A percentile compares a stretch with the other conserved stretches of the same genome.
Evolutionary conservation across 2,888 invertebrate species (phyloP).

Genomic region (Ochropleura plecta): DNA sequence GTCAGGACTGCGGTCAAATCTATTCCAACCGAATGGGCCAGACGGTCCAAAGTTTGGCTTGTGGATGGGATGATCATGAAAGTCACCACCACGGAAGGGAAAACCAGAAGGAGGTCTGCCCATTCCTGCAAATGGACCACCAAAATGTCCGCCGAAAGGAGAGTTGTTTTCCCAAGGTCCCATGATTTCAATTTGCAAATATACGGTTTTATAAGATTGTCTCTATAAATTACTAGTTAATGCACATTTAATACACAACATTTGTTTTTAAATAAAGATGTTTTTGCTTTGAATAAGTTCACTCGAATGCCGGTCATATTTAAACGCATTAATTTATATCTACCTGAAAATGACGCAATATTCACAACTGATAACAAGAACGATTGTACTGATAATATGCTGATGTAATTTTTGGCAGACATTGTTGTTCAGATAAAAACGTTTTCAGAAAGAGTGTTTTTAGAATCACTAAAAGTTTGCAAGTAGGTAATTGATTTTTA

Average conservation of each 20-base stretch:
- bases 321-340: conserved; percentile 12
- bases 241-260: background rate
- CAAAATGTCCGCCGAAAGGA: conserved; percentile 8
- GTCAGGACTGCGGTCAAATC: background rate
- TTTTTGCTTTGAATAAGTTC: conserved; percentile 14
- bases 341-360: conserved; percentile 24
- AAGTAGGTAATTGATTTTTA: background rate
- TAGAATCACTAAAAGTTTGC: background rate
- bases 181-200: conserved; percentile 11
- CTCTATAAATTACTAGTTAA: background rate
- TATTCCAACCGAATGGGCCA: background rate
- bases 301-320: conserved; percentile 31
- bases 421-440: background rate
- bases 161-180: conserved; percentile 8
- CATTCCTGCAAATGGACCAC: conserved; percentile 37
- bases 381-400: conserved; percentile 1
- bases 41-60: background rate
- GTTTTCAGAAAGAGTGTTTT: background rate
- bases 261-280: background rate
- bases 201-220: background rate
- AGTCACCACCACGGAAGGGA: background rate
- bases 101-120: conserved; percentile 20
- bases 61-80: background rate
- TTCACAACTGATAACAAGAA: conserved; percentile 10
- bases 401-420: background rate